A percentile compares a stretch with the other conserved stretches of the same genome.
These are phyloP conservation scores for Camarhynchus parvulus DNA, from an alignment of 2,113 vertebrate genomes.

Conservation along the genomic window DNA sequence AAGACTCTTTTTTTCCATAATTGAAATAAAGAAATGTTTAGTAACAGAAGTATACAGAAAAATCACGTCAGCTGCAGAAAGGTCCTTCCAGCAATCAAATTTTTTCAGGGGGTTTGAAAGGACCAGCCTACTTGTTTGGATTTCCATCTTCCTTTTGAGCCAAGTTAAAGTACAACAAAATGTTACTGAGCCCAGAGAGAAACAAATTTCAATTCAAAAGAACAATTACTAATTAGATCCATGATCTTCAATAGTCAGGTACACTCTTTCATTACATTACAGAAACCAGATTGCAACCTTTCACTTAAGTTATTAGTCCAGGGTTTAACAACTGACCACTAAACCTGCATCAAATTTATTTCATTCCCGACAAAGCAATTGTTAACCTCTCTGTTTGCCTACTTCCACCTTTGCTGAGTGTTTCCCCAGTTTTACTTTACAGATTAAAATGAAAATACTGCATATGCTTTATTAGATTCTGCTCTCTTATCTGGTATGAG, in stretches of 20 bases:
- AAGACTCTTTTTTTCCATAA: neutral
- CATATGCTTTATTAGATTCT: constrained; percentile 37
- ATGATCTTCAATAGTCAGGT: neutral
- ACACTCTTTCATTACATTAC: neutral
- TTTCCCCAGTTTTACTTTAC: constrained; percentile 23
- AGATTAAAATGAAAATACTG: constrained; percentile 40
- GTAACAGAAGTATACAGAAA: neutral
- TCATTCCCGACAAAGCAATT: neutral
- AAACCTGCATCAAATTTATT: neutral
- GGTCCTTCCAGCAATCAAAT: neutral
- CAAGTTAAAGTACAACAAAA: neutral
- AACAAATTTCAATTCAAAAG: neutral
- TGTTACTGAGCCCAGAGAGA: neutral
- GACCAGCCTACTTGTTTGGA: neutral
- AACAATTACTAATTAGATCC: neutral
- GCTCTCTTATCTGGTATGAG: constrained; percentile 6
- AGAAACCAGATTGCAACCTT: neutral
- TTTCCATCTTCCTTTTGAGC: neutral
- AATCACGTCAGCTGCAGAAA: neutral
- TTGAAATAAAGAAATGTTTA: neutral
- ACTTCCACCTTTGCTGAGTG: neutral
- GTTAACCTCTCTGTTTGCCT: neutral
- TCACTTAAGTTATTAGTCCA: neutral
- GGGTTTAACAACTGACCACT: neutral
- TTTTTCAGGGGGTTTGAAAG: neutral